Evolutionary conservation across 2,888 invertebrate species (phyloP), one percentile per base, ranked within the genome.

Genomic region (Drosophila nigricruria): DNA sequence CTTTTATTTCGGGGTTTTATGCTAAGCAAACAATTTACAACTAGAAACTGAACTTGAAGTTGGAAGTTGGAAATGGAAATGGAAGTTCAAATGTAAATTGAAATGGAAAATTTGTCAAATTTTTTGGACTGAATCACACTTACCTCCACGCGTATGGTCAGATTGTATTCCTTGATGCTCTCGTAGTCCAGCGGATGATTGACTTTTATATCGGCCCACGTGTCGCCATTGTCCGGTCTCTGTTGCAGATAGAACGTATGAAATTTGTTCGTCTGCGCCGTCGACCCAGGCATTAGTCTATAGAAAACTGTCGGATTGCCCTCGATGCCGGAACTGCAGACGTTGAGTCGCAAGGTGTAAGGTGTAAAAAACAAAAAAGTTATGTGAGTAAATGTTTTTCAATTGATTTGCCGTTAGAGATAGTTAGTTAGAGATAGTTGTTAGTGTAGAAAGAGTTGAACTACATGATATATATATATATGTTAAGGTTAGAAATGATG

Each of bases 291-390:
- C 96, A 98, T 98, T 92, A 98, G 94, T 73, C 97, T 96, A 94
- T 98, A 98, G 94, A 97, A 98, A 87, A 98, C 98, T 87, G 97
- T 97, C 68, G 98, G 98, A 94, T 98, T 98, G 93, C 97, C 97
- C 93, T 98, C 97, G 93, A 98, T 98, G 83, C 98, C 98, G 92
- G 98, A 98, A 94, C 98, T 98, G 83, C 82, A 88, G 83, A 87
- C 81, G 86, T 58, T 65, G 23, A 18, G 18, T 14, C 16, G 25
- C 1, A 8, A 8, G 30, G 0, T 8, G n/a, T n/a, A 23, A n/a
- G 10, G 27, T 2, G 5, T 18, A 16, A 43, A 30, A 36, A 45
- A 0, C 34, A 38, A 14, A 53, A 38, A 1, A 1, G 1, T 36
- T 16, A 73, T 73, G 43, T 77, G 64, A 78, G 66, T 62, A 67